phyloP scores from a whole-genome alignment of 30 jellyfish, hydroid and myxozoan genomes.

The Sanderia malayensis region DNA sequence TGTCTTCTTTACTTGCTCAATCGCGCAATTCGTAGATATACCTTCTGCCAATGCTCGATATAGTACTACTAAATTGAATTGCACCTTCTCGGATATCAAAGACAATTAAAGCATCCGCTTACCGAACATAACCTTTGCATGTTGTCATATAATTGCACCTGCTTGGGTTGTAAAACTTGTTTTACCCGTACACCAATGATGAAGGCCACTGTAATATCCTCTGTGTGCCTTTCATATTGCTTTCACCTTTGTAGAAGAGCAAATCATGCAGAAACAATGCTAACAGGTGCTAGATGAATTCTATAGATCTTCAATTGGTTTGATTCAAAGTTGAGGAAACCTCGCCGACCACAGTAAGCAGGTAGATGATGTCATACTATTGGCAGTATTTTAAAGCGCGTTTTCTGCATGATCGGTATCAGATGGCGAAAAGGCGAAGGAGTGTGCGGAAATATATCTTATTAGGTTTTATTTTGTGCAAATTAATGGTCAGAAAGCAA shows the following conservation, averaged over 20 bases:
- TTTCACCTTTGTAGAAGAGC: background rate
- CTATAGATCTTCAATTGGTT: conserved; percentile 25
- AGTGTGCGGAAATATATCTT: background rate
- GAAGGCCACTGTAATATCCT: no score
- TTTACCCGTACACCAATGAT: no score
- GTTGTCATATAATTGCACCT: conserved; percentile 8
- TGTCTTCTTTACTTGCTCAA: no score
- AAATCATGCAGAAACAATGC: background rate
- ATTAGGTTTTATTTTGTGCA: background rate
- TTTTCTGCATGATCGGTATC: background rate
- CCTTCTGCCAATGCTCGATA: background rate
- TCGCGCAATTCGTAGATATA: background rate
- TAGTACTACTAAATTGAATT: background rate
- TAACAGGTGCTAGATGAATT: background rate
- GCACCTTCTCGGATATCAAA: background rate
- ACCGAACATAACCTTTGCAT: background rate
- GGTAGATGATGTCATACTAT: conserved; percentile 17
- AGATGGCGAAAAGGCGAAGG: background rate
- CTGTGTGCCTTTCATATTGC: no score
- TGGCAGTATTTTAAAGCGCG: background rate
- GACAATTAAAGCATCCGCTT: background rate
- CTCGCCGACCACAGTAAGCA: conserved; percentile 30
- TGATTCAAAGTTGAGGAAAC: conserved; percentile 20
- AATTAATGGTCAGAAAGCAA: background rate
- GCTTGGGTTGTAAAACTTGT: background rate